These are phyloP conservation scores for Eclectus roratus DNA, from an alignment of 2,113 vertebrate species.

Conservation along the genomic window DNA sequence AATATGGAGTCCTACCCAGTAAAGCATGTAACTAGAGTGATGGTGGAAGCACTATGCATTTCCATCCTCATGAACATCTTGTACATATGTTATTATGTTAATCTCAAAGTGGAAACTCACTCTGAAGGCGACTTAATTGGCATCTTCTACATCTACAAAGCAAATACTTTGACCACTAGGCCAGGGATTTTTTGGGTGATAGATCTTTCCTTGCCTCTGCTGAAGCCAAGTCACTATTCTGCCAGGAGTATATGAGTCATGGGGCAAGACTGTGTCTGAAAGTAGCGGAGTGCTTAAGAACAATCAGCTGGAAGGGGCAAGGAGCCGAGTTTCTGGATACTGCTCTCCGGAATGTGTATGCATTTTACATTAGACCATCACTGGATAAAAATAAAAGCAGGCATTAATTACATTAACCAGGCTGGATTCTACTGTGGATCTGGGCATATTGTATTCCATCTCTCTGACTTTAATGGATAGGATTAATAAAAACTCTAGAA, in stretches of 20 bases:
- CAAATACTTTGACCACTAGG: background rate
- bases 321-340: slow-evolving; percentile 18
- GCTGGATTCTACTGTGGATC: background rate
- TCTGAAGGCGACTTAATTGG: background rate
- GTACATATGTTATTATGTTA: background rate
- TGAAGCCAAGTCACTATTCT: slow-evolving; percentile 16
- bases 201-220: slow-evolving; percentile 20
- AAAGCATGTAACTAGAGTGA: background rate
- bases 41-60: background rate
- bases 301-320: slow-evolving; percentile 50
- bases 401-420: slow-evolving; percentile 43
- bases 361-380: slow-evolving; percentile 57
- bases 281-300: slow-evolving; percentile 43
- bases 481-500: background rate
- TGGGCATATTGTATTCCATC: background rate
- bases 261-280: slow-evolving; percentile 40
- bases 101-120: background rate
- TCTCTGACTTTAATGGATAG: background rate
- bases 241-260: slow-evolving; percentile 62
- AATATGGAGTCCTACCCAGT: background rate
- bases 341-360: slow-evolving; percentile 49
- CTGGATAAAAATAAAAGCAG: slow-evolving; percentile 56
- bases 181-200: slow-evolving; percentile 9
- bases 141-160: background rate
- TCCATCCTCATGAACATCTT: background rate